Percentiles rank a stretch among this genome's conserved stretches.
Evolutionary conservation across 2,888 invertebrate species (phyloP).

Genomic region (Drosophila phalerata): DNA sequence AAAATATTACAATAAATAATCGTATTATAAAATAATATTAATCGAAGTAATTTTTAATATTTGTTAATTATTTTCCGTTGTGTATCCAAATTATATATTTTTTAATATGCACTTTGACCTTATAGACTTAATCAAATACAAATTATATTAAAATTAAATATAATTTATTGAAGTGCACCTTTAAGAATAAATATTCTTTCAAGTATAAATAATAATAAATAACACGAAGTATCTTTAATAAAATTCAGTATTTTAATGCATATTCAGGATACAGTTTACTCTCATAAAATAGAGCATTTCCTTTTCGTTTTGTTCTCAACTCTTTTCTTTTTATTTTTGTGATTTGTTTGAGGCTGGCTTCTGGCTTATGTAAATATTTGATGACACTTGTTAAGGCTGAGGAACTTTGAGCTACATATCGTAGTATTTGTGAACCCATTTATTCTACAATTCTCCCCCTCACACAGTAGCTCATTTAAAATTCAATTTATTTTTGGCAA

Average conservation of each 20-base stretch:
- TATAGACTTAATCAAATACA: background rate
- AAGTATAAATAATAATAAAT: no score
- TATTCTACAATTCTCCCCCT: background rate
- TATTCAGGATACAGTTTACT: background rate
- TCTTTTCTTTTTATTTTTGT: slow-evolving; percentile 19
- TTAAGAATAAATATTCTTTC: no score
- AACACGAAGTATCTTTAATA: no score
- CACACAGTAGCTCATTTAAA: slow-evolving; percentile 56
- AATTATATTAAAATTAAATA: background rate
- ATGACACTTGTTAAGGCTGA: slow-evolving; percentile 49
- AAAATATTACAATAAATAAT: background rate
- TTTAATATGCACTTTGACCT: background rate
- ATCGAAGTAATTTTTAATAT: background rate
- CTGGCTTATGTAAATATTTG: slow-evolving; percentile 63
- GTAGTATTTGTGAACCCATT: slow-evolving; percentile 16
- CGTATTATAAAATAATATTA: no score
- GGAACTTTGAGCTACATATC: slow-evolving; percentile 23
- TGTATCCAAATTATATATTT: background rate
- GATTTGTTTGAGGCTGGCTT: slow-evolving; percentile 43
- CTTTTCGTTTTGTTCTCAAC: slow-evolving; percentile 15
- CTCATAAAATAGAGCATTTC: background rate
- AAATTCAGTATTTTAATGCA: background rate
- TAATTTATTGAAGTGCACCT: no score
- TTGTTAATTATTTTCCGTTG: background rate
- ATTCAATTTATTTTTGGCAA: slow-evolving; percentile 72